These are phyloP conservation scores for Cryptoblepharus egeriae DNA, from an alignment of 2,797 vertebrate species.

Conservation along the genomic window DNA sequence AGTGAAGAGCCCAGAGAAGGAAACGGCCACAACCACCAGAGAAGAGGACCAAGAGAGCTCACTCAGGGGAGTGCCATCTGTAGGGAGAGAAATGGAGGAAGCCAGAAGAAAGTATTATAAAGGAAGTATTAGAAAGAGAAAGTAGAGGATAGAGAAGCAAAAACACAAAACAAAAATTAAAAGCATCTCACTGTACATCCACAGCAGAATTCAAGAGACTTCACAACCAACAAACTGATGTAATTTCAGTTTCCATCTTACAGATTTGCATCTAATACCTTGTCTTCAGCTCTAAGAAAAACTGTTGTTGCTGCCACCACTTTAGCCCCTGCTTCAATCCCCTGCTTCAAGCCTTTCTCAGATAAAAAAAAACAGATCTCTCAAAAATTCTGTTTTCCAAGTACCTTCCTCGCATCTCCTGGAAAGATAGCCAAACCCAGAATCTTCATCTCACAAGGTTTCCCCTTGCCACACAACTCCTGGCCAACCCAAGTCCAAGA, in stretches of 20 bases:
- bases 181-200: background rate
- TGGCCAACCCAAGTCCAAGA: too few species aligned
- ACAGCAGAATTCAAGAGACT: background rate
- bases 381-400: background rate
- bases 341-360: background rate
- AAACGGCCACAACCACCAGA: conserved; percentile 90
- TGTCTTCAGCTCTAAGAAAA: background rate
- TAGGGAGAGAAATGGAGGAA: conserved; percentile 36
- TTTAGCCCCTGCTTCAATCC: background rate
- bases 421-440: background rate
- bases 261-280: background rate
- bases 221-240: background rate
- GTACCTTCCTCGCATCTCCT: background rate
- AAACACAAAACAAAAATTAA: background rate
- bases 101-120: background rate
- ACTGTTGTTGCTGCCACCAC: background rate
- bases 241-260: background rate
- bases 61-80: conserved; percentile 84
- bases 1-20: conserved; percentile 94
- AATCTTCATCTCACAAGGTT: background rate
- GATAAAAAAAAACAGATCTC: background rate
- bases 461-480: background rate
- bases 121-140: background rate
- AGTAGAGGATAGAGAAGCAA: background rate
- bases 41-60: conserved; percentile 97